A percentile compares a stretch with the other conserved stretches of the same genome.
phyloP scores from a whole-genome alignment of 2,113 vertebrate species.

The Geococcyx californianus region DNA sequence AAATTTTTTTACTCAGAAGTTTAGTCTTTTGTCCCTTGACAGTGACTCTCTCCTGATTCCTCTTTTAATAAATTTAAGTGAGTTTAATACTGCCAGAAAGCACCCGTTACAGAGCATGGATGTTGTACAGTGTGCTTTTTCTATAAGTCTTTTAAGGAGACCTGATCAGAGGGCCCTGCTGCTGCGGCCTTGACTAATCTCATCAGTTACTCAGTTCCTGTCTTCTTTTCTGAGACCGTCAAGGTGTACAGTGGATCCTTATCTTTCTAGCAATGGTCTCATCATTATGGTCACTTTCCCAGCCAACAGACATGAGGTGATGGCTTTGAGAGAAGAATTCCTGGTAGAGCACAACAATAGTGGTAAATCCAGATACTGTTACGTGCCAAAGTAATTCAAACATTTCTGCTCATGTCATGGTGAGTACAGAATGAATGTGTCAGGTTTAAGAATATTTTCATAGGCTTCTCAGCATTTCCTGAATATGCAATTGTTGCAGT shows the following conservation, averaged over 20 bases:
- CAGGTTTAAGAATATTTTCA: background rate
- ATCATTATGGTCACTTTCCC: background rate
- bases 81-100: background rate
- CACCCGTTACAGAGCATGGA: background rate
- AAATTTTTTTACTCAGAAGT: background rate
- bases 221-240: background rate
- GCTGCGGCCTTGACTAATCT: background rate
- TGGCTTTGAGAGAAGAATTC: background rate
- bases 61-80: background rate
- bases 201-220: background rate
- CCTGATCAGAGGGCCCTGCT: background rate
- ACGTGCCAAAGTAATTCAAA: background rate
- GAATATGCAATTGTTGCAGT: slow-evolving; percentile 26
- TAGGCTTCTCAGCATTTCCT: slow-evolving; percentile 26
- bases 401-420: background rate
- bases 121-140: background rate
- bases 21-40: background rate
- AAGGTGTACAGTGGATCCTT: background rate
- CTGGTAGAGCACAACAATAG: background rate
- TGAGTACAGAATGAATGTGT: background rate
- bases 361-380: background rate
- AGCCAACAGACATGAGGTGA: fast-evolving
- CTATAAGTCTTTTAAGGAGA: background rate
- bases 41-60: background rate
- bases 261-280: background rate